Base-by-base conservation (phyloP, 2,888 invertebrate genomes). In the Crocallis elinguaria region DNA sequence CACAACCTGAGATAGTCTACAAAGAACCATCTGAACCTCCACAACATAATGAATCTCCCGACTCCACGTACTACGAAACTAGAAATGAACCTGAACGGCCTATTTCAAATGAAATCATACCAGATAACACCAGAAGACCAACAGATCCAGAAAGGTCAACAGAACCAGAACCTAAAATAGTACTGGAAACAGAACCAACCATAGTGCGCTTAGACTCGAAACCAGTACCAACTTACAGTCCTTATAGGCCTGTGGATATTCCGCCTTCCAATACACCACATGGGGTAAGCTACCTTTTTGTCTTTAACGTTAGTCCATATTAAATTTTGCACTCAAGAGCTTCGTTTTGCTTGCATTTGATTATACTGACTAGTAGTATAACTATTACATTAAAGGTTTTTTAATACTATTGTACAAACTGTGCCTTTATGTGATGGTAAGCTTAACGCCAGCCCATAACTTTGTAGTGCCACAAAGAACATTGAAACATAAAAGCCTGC, bases 151-250 rank as follows among this genome's bases (percentile, higher is more conserved):
- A 57, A 36, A 33, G 49, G 3, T 36, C 49, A 16, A 52, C 64
- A 9, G 54, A 53, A 44, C 35, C 49, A 29, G 57, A 60, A 43
- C 57, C 53, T 9, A 57, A 55, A 14, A 63, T 66, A 12, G 60
- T 64, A 30, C 55, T 66, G 3, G 49, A 58, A 46, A 55, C 54
- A 6, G 44, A 41, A 33, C 44, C 49, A 1, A 27, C 59, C 27
- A 38, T 58, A 60, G 23, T 64, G 60, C 16, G 56, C 57, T 13
- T 54, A 45, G 54, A 59, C 17, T 36, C 60, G 0, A 57, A 42
- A 48, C 56, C 66, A 19, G 65, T 72, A 50, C 72, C 71, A 1
- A 80, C 79, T 0, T 73, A 71, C n/a, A 75, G 56, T 30, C 66
- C 76, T 1, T 50, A 59, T 8, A 49, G 64, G n/a, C 58, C 77